Evolutionary conservation across 2,113 vertebrate genomes (phyloP).

Genomic region (Callithrix jacchus): DNA sequence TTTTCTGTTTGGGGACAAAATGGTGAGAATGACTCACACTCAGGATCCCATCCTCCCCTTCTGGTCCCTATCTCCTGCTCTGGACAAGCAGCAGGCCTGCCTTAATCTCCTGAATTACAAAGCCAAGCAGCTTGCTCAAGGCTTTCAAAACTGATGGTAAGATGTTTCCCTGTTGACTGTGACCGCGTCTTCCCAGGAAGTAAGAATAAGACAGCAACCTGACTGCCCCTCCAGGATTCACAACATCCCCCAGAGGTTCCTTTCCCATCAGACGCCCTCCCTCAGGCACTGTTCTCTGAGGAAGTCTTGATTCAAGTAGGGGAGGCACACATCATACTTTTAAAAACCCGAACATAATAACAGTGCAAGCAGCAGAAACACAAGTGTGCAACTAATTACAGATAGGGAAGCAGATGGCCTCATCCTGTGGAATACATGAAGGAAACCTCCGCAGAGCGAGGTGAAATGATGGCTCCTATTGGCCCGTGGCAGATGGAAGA

Average conservation of each 20-base stretch:
- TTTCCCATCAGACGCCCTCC: not conserved
- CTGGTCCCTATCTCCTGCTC: not conserved
- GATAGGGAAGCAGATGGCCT: constrained; percentile 60
- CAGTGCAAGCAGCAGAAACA: not conserved
- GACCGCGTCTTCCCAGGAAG: not conserved
- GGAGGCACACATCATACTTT: constrained; percentile 23
- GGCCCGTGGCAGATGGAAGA: constrained; percentile 37
- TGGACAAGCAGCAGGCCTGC: not conserved
- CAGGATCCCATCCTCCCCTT: not conserved
- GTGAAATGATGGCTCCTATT: not conserved
- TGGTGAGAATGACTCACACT: not conserved
- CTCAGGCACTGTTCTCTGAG: not conserved
- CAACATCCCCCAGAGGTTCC: not conserved
- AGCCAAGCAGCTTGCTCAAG: not conserved
- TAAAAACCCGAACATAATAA: constrained; percentile 27
- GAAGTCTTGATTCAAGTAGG: constrained; percentile 12
- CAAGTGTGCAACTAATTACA: constrained; percentile 62
- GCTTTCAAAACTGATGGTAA: not conserved
- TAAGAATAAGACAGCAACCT: not conserved
- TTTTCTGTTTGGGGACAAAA: not conserved
- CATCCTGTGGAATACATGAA: not conserved
- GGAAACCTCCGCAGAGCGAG: not conserved
- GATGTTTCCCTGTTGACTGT: not conserved
- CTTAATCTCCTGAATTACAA: not conserved
- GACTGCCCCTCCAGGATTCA: not conserved